Conservation (phyloP, 2,888 invertebrate genomes). For the Crossocerus cetratus region DNA sequence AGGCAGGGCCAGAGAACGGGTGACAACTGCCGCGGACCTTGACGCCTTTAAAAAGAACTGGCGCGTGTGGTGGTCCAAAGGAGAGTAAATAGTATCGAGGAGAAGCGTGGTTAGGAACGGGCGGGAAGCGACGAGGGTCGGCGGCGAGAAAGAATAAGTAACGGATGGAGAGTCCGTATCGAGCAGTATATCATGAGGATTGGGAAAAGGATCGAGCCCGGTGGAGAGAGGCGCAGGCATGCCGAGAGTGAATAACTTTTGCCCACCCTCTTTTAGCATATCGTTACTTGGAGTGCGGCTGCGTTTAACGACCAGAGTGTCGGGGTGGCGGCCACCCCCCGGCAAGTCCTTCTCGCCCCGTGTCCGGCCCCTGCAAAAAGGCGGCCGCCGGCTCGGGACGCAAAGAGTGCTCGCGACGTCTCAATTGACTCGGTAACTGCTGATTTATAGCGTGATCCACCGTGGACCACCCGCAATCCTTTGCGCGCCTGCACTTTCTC, state of each 20-base stretch:
- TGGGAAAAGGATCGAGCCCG: neutral
- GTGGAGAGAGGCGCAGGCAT: conserved; percentile 7
- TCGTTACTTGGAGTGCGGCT: conserved; percentile 73
- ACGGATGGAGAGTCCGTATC: conserved; percentile 20
- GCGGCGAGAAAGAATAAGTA: conserved; percentile 22
- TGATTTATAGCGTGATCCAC: conserved; percentile 67
- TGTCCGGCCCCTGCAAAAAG: conserved; percentile 49
- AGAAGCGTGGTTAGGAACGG: conserved; percentile 7
- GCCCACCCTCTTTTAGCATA: conserved; percentile 66
- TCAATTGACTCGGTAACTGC: conserved; percentile 70
- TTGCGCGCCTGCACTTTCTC: conserved; percentile 23
- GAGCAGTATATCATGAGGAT: conserved; percentile 33
- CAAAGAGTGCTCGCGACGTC: conserved; percentile 72
- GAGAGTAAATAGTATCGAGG: neutral
- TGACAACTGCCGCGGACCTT: no score
- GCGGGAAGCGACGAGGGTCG: neutral
- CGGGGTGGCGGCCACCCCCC: conserved; percentile 30
- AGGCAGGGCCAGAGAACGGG: neutral
- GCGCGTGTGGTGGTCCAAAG: neutral
- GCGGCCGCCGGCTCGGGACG: conserved; percentile 44
- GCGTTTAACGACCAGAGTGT: conserved; percentile 72
- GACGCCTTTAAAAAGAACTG: no score
- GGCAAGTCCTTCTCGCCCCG: conserved; percentile 13
- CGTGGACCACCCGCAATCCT: conserved; percentile 27
- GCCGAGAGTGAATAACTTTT: conserved; percentile 9